A percentile compares a stretch with the other conserved stretches of the same genome.
Evolutionary conservation across 2,888 invertebrate species (phyloP).

Genomic region (Drosophila robusta): DNA sequence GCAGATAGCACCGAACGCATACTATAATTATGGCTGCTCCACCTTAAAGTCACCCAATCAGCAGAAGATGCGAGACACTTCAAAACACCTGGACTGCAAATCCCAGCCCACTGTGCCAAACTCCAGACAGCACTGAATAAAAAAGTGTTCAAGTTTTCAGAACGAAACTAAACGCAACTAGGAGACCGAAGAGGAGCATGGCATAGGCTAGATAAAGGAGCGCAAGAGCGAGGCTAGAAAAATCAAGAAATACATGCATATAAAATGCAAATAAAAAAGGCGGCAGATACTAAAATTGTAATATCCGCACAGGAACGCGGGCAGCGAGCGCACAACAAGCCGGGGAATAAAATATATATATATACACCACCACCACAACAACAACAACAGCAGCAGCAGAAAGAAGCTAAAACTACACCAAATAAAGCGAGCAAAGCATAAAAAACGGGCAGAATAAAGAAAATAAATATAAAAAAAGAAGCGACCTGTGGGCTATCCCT

Average conservation of each 20-base stretch:
- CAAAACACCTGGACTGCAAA: conserved; percentile 12
- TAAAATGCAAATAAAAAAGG: conserved; percentile 78
- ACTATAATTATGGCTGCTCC: conserved; percentile 39
- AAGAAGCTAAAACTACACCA: conserved; percentile 26
- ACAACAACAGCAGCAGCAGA: neutral
- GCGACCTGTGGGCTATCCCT: conserved; percentile 71
- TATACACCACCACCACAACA: neutral
- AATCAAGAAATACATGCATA: conserved; percentile 68
- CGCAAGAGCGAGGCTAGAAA: conserved; percentile 25
- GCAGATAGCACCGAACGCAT: conserved; percentile 9
- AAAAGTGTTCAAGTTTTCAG: conserved; percentile 40
- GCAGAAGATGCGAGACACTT: conserved; percentile 13
- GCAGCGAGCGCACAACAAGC: conserved; percentile 22
- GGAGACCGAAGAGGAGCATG: conserved; percentile 14
- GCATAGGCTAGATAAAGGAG: neutral
- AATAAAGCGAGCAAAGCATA: neutral
- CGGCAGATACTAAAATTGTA: conserved; percentile 78
- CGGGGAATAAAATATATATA: conserved; percentile 26
- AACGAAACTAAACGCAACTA: conserved; percentile 59
- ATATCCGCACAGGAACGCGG: conserved; percentile 74
- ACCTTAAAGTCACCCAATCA: conserved; percentile 46
- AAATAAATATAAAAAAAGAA: conserved; percentile 30
- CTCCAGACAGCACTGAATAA: neutral
- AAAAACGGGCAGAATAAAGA: conserved; percentile 21
- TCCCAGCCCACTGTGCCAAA: conserved; percentile 48